These are phyloP conservation scores for Drosophila fungiperda DNA, from an alignment of 2,888 invertebrate species.

Conservation along the genomic window DNA sequence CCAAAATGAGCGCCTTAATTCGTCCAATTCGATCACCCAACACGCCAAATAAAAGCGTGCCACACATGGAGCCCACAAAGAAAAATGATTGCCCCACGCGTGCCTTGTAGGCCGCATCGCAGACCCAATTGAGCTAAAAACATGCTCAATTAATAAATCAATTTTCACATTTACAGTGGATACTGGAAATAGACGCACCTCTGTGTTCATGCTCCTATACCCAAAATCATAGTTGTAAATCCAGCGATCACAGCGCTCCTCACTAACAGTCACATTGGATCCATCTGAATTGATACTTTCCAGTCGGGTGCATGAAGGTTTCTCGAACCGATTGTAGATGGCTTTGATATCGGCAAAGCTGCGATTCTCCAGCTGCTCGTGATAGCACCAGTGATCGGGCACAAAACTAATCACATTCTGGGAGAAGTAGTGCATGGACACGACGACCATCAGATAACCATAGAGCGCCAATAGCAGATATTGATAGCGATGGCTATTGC, in stretches of 20 bases:
- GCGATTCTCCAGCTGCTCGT: slow-evolving; percentile 75
- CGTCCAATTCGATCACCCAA: slow-evolving; percentile 87
- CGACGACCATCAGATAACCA: slow-evolving; percentile 86
- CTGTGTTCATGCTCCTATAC: slow-evolving; percentile 87
- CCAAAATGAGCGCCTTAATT: slow-evolving; percentile 86
- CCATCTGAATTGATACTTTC: slow-evolving; percentile 52
- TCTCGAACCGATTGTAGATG: slow-evolving; percentile 74
- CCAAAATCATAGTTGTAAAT: slow-evolving; percentile 86
- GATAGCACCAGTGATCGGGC: slow-evolving; percentile 85
- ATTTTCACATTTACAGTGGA: background rate
- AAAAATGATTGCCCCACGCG: slow-evolving; percentile 87
- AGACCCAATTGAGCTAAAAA: slow-evolving; percentile 87
- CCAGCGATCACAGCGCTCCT: slow-evolving; percentile 86
- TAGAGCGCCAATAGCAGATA: slow-evolving; percentile 85
- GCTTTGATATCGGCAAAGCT: slow-evolving; percentile 71
- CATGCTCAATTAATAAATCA: background rate
- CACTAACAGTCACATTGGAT: slow-evolving; percentile 63
- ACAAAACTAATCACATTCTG: slow-evolving; percentile 87
- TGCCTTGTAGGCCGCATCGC: slow-evolving; percentile 86
- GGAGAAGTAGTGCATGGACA: slow-evolving; percentile 87
- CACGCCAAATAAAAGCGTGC: slow-evolving; percentile 86
- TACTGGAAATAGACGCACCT: slow-evolving; percentile 84
- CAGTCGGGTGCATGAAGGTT: slow-evolving; percentile 79
- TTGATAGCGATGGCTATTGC: slow-evolving; percentile 86
- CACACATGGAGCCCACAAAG: slow-evolving; percentile 87